A percentile compares a stretch with the other conserved stretches of the same genome.
These are phyloP conservation scores for Ascaphus truei DNA, from an alignment of 2,113 vertebrate species.

Conservation along the genomic window DNA sequence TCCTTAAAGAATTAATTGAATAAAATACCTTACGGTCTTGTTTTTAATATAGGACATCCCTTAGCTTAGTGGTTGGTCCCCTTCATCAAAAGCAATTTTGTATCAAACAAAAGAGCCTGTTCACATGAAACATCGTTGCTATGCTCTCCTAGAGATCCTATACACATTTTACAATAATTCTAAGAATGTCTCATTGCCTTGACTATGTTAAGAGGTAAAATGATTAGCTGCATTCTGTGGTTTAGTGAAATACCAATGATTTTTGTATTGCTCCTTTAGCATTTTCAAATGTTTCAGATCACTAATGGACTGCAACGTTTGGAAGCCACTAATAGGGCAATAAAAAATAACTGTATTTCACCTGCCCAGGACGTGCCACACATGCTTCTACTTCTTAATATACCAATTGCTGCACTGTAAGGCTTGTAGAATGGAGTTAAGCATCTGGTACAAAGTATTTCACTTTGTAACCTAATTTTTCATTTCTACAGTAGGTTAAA, in stretches of 20 bases:
- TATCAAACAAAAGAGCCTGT: too few species aligned
- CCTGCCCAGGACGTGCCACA: neutral
- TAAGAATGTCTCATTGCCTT: too few species aligned
- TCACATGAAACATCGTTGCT: too few species aligned
- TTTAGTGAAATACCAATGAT: conserved; percentile 14
- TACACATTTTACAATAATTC: too few species aligned
- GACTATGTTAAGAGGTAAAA: too few species aligned
- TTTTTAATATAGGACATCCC: too few species aligned
- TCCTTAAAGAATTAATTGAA: too few species aligned
- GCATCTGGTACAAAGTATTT: conserved; percentile 16
- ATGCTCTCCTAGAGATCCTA: too few species aligned
- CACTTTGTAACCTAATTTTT: conserved; percentile 25
- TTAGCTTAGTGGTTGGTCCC: too few species aligned
- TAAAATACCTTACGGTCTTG: too few species aligned
- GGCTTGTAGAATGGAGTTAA: conserved; percentile 14
- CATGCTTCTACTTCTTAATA: conserved; percentile 9
- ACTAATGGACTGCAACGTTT: conserved; percentile 18
- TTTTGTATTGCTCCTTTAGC: conserved; percentile 23
- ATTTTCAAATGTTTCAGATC: conserved; percentile 26
- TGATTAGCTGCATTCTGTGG: neutral
- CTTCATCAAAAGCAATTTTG: too few species aligned
- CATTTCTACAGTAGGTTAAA: conserved; percentile 15
- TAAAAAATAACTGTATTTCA: conserved; percentile 24
- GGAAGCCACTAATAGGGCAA: conserved; percentile 21
- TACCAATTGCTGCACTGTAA: conserved; percentile 13